Evolutionary conservation across 2,113 vertebrate genomes (phyloP).

Genomic region (Pygathrix nemaeus): DNA sequence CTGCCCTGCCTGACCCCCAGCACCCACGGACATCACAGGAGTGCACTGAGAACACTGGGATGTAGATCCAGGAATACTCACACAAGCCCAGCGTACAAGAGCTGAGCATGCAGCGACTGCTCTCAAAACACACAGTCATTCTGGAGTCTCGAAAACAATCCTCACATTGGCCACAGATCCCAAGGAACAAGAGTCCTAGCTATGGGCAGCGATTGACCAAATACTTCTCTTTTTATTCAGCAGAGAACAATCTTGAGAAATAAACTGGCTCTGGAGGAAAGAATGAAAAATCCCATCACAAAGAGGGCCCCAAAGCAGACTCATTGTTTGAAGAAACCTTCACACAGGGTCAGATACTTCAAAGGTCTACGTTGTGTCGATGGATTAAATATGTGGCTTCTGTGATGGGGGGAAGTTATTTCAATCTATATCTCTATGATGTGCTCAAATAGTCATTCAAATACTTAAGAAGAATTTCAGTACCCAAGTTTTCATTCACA

Average conservation of each 20-base stretch:
- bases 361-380: not conserved
- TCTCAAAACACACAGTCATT: not conserved
- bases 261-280: not conserved
- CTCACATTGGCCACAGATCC: not conserved
- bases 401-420: not conserved
- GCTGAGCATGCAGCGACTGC: not conserved
- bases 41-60: not conserved
- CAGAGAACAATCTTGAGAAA: not conserved
- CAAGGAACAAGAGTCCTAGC: not conserved
- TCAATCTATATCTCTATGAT: not conserved
- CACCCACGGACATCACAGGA: not conserved
- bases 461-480: not conserved
- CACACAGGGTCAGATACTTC: not conserved
- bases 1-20: conserved; percentile 46
- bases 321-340: not conserved
- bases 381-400: not conserved
- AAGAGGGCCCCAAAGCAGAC: not conserved
- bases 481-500: not conserved
- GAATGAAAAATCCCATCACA: not conserved
- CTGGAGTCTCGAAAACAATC: not conserved
- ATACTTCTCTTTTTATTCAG: not conserved
- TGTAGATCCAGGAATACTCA: not conserved
- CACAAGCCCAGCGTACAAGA: not conserved
- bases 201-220: not conserved
- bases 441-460: not conserved